Conservation (phyloP, 2,113 vertebrate species). For the Clinocottus analis region DNA sequence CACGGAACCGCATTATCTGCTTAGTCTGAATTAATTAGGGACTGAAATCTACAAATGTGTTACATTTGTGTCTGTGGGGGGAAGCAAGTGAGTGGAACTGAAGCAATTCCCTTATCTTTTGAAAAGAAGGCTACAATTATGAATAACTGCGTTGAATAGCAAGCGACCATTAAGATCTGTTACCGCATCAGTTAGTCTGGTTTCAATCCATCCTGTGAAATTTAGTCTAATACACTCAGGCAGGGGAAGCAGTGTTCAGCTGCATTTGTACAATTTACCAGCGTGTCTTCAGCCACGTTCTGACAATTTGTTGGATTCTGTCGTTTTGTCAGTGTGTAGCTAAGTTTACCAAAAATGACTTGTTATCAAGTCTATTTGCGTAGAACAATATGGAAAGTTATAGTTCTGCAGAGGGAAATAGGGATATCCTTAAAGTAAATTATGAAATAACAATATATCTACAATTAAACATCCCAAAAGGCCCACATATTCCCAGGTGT, state of each 20-base stretch:
- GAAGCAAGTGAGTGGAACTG: constrained; percentile 14
- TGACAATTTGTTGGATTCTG: background rate
- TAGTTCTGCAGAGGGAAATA: background rate
- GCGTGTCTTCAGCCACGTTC: background rate
- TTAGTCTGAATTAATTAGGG: constrained; percentile 47
- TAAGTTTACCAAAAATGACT: background rate
- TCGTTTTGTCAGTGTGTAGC: background rate
- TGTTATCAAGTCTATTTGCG: background rate
- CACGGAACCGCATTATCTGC: constrained; percentile 22
- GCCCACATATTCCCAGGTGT: background rate
- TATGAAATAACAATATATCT: background rate
- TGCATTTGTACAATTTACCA: background rate
- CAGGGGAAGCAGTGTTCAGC: too few relatives aligned
- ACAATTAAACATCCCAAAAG: background rate
- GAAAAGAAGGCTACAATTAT: constrained; percentile 2
- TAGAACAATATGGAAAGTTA: background rate
- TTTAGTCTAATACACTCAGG: background rate
- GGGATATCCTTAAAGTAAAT: background rate
- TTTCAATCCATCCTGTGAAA: constrained; percentile 7
- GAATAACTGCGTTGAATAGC: constrained; percentile 21
- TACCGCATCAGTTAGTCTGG: constrained; percentile 11
- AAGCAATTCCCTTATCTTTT: constrained; percentile 15
- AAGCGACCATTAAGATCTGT: constrained; percentile 29
- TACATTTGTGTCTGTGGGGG: constrained; percentile 11
- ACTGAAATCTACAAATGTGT: constrained; percentile 9